Base-by-base conservation (phyloP, 2,113 vertebrate genomes). In the Platichthys stellatus region DNA sequence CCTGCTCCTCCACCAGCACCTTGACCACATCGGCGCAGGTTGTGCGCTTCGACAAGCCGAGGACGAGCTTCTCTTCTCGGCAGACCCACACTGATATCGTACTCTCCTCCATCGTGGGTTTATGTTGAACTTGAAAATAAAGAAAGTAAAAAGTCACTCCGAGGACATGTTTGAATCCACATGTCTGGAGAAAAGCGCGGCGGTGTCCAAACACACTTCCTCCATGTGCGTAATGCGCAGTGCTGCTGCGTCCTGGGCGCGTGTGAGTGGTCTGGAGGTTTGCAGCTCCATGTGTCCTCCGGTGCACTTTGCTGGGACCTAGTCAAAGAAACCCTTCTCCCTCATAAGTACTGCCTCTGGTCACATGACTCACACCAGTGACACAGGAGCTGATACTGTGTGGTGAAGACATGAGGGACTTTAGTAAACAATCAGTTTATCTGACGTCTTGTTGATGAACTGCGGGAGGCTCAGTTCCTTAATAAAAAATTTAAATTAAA, bases 21-120 rank as follows among this genome's bases (percentile, higher is more conserved):
- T 92, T 90, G 82, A 97, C 94, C 45, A 99, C 96, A 80, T 98
- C 97, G 2, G 96, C 94, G 87, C 97, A 99, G 85, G 95, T 97
- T 57, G 97, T 99, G 68, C 97, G 96, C 72, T 93, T 95, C 13
- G 96, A 96, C 35, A 99, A 92, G 14, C 97, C 97, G 1, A 96
- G 95, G 69, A 98, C 93, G 24, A 98, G 86, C 78, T 98, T 98
- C 84, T 98, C 98, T 72, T 98, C 97, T 24, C 96, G 94, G 88
- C 97, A 96, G 79, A 98, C 94, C 96, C 97, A 98, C 87, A 98
- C 97, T 0, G 97, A 97, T 24, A 98, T 95, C 86, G 94, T 95
- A 66, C 89, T 88, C 78, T 96, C 95, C 60, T 96, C 96, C 96
- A 97, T 97, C 47, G 21, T 31, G 7, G 56, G 57, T 15, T 59